phyloP scores from a whole-genome alignment of 2,797 vertebrate species.

The Phaenicophaeus curvirostris region DNA sequence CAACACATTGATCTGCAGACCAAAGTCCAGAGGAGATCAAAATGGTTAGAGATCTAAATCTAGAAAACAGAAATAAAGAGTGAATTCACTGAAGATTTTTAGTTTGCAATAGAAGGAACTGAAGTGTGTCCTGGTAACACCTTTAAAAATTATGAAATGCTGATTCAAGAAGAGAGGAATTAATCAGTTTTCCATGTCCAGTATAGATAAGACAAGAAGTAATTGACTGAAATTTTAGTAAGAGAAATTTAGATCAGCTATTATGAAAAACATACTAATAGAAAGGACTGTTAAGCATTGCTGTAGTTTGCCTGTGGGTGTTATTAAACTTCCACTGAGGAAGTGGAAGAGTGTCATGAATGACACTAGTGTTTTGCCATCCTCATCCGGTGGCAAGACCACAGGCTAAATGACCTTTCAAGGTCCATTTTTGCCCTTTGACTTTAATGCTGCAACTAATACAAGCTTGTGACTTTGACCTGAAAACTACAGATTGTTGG shows the following conservation, averaged over 20 bases:
- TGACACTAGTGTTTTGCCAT: rapidly evolving
- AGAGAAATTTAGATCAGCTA: background rate
- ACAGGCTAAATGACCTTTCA: background rate
- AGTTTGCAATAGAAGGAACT: background rate
- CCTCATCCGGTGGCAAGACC: background rate
- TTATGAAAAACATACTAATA: background rate
- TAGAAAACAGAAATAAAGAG: background rate
- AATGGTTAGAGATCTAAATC: background rate
- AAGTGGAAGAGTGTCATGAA: background rate
- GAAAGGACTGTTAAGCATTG: background rate
- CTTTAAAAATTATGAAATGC: background rate
- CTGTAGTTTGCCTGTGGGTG: background rate
- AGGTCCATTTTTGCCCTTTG: background rate
- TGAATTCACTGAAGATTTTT: background rate
- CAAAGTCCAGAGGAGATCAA: background rate
- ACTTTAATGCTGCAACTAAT: background rate
- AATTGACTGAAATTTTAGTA: background rate
- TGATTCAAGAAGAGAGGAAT: background rate
- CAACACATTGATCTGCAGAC: background rate
- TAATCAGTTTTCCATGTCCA: background rate
- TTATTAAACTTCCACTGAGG: background rate
- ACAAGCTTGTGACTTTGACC: background rate
- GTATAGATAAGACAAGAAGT: background rate
- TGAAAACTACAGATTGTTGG: background rate
- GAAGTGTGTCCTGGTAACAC: background rate